Conservation (phyloP, 2,888 invertebrate species). For the Megaustenia siamemsis region DNA sequence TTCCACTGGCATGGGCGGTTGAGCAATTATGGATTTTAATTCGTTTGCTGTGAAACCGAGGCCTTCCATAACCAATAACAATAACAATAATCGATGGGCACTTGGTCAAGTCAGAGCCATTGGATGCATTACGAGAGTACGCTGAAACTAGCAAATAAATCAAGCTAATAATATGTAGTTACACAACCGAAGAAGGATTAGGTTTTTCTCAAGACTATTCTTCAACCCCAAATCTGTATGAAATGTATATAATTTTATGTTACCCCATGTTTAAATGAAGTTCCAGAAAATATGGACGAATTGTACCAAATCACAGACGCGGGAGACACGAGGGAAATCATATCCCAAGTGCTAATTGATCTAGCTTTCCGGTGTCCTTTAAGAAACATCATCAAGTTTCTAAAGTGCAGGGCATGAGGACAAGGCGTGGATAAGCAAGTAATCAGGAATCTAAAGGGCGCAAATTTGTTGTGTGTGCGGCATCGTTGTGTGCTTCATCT, state of each 20-base stretch:
- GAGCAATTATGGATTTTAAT: too few relatives aligned
- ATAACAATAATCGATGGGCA: conserved; percentile 65
- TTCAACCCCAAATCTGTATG: conserved; percentile 58
- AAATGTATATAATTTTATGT: conserved; percentile 60
- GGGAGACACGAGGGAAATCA: conserved; percentile 59
- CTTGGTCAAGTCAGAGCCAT: conserved; percentile 64
- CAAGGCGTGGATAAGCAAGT: too few relatives aligned
- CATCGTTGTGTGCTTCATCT: too few relatives aligned
- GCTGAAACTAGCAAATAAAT: conserved; percentile 53
- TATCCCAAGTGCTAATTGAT: conserved; percentile 64
- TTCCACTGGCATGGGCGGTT: too few relatives aligned
- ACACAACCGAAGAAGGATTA: conserved; percentile 67
- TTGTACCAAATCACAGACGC: conserved; percentile 60
- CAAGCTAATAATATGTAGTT: conserved; percentile 70
- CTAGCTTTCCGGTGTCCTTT: conserved; percentile 68
- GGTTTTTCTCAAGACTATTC: conserved; percentile 69
- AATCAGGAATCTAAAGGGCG: too few relatives aligned
- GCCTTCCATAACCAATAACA: too few relatives aligned
- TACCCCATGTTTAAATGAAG: conserved; percentile 61
- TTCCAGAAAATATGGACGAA: conserved; percentile 56
- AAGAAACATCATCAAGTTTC: conserved; percentile 61
- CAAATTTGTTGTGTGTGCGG: too few relatives aligned
- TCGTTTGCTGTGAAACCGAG: too few relatives aligned
- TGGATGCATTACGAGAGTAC: conserved; percentile 59
- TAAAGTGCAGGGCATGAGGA: too few relatives aligned